Conservation (phyloP, 92 coral and sea anemone genomes). For the Umimayanthus kanabou region DNA sequence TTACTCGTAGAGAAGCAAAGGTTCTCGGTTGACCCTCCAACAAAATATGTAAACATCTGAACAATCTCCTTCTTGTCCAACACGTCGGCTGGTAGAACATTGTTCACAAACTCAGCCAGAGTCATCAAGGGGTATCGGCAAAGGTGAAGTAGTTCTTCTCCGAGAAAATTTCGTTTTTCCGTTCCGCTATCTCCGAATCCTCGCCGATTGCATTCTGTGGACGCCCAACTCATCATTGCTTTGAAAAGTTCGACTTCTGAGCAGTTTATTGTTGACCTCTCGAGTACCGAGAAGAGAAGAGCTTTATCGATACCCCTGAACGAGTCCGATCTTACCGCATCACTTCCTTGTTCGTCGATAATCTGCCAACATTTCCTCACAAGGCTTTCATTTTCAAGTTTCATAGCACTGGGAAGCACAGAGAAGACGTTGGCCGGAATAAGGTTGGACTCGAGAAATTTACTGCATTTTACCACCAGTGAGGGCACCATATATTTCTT, state of each 20-base stretch:
- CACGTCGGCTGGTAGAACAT: constrained; percentile 1
- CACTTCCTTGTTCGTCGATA: too few species aligned
- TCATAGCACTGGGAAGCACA: too few species aligned
- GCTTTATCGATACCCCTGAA: too few species aligned
- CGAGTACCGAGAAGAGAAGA: constrained; percentile 3
- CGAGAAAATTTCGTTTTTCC: not conserved
- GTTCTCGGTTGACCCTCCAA: not conserved
- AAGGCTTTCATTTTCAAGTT: too few species aligned
- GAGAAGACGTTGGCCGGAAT: too few species aligned
- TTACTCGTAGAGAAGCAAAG: not conserved
- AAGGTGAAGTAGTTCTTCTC: not conserved
- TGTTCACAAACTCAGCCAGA: not conserved
- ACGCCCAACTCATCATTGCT: not conserved
- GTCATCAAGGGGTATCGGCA: too few species aligned
- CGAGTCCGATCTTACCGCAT: too few species aligned
- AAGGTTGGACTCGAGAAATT: too few species aligned
- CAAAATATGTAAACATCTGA: not conserved
- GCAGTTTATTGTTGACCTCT: constrained; percentile 5
- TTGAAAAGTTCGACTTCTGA: constrained; percentile 13
- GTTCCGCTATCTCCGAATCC: not conserved
- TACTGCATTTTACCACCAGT: too few species aligned
- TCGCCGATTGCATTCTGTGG: not conserved
- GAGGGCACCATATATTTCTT: too few species aligned
- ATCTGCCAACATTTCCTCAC: too few species aligned
- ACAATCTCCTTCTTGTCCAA: not conserved